Evolutionary conservation across 1,140 invertebrate genomes (phyloP), one percentile per base, ranked within the genome.

Genomic region (Drosophila pandora): DNA sequence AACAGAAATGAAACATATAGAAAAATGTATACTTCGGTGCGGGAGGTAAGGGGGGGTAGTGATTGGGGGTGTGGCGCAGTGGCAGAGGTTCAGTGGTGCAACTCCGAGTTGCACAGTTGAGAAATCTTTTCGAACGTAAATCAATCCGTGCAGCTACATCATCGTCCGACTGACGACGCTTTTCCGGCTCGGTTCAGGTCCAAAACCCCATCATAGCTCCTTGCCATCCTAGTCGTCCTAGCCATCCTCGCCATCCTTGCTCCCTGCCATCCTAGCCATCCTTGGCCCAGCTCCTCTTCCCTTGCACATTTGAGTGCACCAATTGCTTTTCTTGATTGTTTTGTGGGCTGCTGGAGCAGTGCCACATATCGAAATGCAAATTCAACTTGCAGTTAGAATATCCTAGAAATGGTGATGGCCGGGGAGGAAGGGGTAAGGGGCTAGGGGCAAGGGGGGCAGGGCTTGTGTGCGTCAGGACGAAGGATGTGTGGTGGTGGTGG

Each of bases 91-190:
- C 9, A 60, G 9, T 4, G 12, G 13, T 2, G 10, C 7, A 32
- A 37, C 39, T 10, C 37, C 41, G 54, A 60, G 23, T 50, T 69
- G 54, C 78, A 87, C 72, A 85, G 79, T 90, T 84, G 70, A 90
- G 79, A 90, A 90, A 90, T 90, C 88, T 90, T 90, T 90, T 90
- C 88, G 88, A 90, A 90, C 88, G 88, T 90, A 90, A 90, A 90
- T 90, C 88, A 90, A 90, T 90, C 88, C 81, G 76, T 83, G 82
- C 81, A 81, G 81, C 81, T 87, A 83, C 87, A 90, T 90, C 82
- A 90, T 79, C 76, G 76, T 89, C 76, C 74, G 75, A 73, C 72
- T 65, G 76, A 80, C 68, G 73, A 78, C 69, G 76, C 60, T 68
- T 56, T 87, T 81, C 82, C 82, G 77, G 76, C 59, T 69, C 65